phyloP scores from a whole-genome alignment of 1,140 invertebrate genomes.

The Trichonephila clavipes region DNA sequence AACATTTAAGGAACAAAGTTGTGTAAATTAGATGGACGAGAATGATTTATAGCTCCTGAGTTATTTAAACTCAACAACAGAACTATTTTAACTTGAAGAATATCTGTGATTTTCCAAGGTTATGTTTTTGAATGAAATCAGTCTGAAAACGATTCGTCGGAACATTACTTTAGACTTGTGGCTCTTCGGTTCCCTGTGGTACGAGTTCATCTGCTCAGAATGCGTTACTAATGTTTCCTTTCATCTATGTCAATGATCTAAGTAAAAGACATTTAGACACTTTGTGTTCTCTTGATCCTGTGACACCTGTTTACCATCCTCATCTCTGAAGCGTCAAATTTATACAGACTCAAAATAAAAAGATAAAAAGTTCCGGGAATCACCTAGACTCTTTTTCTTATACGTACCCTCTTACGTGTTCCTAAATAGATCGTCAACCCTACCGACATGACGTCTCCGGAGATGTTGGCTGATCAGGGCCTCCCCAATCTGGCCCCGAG shows the following conservation, averaged over 20 bases:
- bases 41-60: too few species aligned
- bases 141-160: background rate
- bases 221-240: background rate
- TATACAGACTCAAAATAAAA: background rate
- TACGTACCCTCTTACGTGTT: background rate
- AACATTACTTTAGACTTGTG: too few species aligned
- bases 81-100: background rate
- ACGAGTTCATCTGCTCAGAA: too few species aligned
- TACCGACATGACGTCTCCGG: background rate
- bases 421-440: background rate
- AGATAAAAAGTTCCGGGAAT: background rate
- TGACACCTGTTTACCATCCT: background rate
- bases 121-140: background rate
- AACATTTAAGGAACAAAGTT: background rate
- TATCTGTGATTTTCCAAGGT: background rate
- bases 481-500: background rate
- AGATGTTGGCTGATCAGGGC: conserved; percentile 41
- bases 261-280: background rate
- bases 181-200: too few species aligned
- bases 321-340: conserved; percentile 2
- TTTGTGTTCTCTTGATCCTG: background rate
- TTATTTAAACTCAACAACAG: background rate
- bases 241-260: background rate
- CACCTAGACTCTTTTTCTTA: background rate
- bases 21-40: too few species aligned